A percentile compares a stretch with the other conserved stretches of the same genome.
Evolutionary conservation across 2,113 vertebrate species (phyloP).

Genomic region (Nothoprocta pentlandii): DNA sequence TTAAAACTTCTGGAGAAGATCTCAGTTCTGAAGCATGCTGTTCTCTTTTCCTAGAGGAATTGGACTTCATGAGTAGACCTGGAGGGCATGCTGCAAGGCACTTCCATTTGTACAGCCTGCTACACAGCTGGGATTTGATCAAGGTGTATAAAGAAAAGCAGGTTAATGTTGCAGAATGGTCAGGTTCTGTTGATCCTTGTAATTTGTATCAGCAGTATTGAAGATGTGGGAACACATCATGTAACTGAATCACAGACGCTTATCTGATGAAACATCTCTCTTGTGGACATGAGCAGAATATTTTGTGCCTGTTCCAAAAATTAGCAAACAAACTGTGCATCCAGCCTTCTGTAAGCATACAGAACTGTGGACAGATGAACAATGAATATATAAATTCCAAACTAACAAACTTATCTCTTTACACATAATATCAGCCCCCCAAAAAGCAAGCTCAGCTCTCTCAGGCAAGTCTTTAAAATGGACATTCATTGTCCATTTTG

Average conservation of each 20-base stretch:
- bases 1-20: conserved; percentile 17
- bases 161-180: not conserved
- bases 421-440: not conserved
- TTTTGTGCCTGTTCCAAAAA: not conserved
- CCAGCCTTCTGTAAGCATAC: not conserved
- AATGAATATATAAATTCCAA: not conserved
- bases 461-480: not conserved
- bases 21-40: not conserved
- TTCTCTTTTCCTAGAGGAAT: not conserved
- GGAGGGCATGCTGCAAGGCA: conserved; percentile 12
- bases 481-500: not conserved
- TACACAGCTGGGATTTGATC: not conserved
- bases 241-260: not conserved
- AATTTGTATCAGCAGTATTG: not conserved
- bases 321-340: not conserved
- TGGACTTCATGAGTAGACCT: conserved; percentile 13
- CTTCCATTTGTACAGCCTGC: not conserved
- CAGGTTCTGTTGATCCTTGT: not conserved
- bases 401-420: not conserved
- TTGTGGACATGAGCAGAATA: not conserved
- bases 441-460: not conserved
- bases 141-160: not conserved
- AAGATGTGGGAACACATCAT: not conserved
- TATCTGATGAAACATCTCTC: not conserved
- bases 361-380: not conserved